phyloP scores from a whole-genome alignment of 2,797 vertebrate genomes.

The Nothura maculosa region DNA sequence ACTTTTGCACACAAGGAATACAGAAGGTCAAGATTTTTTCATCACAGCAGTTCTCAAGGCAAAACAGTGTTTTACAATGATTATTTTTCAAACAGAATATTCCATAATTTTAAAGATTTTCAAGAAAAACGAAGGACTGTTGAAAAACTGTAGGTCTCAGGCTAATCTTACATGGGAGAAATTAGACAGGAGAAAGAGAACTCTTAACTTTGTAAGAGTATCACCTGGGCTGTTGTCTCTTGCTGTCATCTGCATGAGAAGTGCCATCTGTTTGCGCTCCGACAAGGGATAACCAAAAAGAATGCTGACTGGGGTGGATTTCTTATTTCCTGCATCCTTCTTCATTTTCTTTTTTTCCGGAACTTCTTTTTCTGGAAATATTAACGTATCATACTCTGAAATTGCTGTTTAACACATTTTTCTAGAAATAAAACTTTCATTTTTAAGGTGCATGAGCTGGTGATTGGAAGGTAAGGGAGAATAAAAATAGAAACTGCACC shows the following conservation, averaged over 20 bases:
- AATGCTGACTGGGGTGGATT: constrained; percentile 93
- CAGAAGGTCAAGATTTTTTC: not conserved
- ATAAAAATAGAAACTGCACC: not conserved
- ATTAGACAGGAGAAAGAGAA: not conserved
- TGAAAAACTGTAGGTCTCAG: not conserved
- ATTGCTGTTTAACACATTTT: not conserved
- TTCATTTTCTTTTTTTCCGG: constrained; percentile 98
- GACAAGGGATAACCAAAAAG: constrained; percentile 98
- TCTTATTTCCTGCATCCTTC: constrained; percentile 94
- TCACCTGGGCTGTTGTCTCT: constrained; percentile 98
- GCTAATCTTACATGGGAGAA: not conserved
- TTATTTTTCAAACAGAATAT: not conserved
- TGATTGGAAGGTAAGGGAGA: not conserved
- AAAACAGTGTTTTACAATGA: not conserved
- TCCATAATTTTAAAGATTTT: rapidly evolving
- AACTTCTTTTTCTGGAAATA: constrained; percentile 95
- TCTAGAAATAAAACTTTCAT: not conserved
- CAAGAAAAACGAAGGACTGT: not conserved
- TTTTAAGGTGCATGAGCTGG: not conserved
- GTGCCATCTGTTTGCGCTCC: constrained; percentile 99
- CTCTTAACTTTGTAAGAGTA: not conserved
- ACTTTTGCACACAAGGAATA: not conserved
- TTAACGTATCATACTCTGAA: constrained; percentile 63
- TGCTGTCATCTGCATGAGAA: constrained; percentile 99
- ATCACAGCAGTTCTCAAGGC: not conserved